These are phyloP conservation scores for Aphelenchoides besseyi DNA, from an alignment of 1,140 invertebrate species.

Conservation along the genomic window DNA sequence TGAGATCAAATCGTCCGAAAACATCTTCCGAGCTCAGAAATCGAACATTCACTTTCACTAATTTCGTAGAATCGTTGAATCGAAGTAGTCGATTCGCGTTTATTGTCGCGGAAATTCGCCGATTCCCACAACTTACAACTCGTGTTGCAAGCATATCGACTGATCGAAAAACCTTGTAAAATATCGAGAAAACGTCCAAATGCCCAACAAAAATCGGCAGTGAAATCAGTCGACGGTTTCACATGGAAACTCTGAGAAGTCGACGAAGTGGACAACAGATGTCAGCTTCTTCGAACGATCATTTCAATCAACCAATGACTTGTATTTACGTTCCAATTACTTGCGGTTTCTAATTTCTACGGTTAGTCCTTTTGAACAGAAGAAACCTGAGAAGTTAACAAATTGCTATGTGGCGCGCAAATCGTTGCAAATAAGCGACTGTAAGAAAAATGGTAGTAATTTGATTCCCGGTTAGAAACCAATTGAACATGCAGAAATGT, in stretches of 20 bases:
- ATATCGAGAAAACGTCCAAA: not conserved
- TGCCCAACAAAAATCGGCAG: not conserved
- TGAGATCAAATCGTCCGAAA: slow-evolving; percentile 4
- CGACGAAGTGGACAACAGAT: not conserved
- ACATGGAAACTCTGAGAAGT: not conserved
- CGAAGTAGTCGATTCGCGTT: not conserved
- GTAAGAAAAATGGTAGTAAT: not conserved
- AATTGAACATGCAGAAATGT: too few relatives aligned
- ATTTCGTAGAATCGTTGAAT: not conserved
- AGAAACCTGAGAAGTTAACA: not conserved
- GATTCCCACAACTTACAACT: not conserved
- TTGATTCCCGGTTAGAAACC: too few relatives aligned
- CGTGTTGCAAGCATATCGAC: not conserved
- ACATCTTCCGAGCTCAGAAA: not conserved
- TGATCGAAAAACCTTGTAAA: too few relatives aligned
- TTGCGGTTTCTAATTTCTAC: too few relatives aligned
- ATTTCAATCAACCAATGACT: not conserved
- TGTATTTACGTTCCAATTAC: too few relatives aligned
- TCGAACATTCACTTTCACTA: not conserved
- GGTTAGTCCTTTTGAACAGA: not conserved
- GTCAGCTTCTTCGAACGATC: not conserved
- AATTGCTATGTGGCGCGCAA: not conserved
- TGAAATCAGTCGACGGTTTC: not conserved
- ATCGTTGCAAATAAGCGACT: not conserved
- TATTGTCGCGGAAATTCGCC: not conserved